Percentiles rank a stretch among this genome's conserved stretches.
Conservation (phyloP, 2,797 vertebrate genomes). For the Heterohyrax brucei region DNA sequence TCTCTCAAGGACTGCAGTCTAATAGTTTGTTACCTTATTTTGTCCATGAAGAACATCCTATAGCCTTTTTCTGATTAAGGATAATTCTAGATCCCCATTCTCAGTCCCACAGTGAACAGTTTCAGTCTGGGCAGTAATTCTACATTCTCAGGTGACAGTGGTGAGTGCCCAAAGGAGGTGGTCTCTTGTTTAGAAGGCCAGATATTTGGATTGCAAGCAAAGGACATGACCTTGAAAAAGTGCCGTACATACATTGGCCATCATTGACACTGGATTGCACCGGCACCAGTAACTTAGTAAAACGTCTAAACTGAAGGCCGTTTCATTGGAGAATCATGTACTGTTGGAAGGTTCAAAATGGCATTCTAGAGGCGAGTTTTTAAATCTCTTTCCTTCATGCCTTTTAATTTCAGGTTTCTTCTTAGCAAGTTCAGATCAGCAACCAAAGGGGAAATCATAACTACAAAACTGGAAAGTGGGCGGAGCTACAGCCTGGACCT, state of each 20-base stretch:
- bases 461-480: constrained; percentile 86
- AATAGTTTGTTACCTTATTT: background rate
- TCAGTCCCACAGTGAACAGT: background rate
- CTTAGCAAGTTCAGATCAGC: constrained; percentile 88
- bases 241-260: background rate
- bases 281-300: background rate
- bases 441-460: constrained; percentile 91
- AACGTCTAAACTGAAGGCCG: background rate
- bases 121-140: background rate
- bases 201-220: constrained; percentile 24
- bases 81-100: background rate
- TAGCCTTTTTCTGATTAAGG: background rate
- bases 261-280: background rate
- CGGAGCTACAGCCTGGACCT: constrained; percentile 88
- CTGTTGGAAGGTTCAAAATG: constrained; percentile 48
- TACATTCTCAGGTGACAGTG: background rate
- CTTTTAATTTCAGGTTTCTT: constrained; percentile 80
- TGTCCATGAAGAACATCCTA: background rate
- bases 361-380: constrained; percentile 33
- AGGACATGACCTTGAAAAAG: background rate
- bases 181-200: constrained; percentile 37
- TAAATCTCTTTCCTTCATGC: constrained; percentile 15
- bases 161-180: background rate
- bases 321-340: constrained; percentile 45
- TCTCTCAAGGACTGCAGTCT: constrained; percentile 18